These are phyloP conservation scores for Enteromius trimaculatus DNA, from an alignment of 2,797 vertebrate genomes.

Conservation along the genomic window DNA sequence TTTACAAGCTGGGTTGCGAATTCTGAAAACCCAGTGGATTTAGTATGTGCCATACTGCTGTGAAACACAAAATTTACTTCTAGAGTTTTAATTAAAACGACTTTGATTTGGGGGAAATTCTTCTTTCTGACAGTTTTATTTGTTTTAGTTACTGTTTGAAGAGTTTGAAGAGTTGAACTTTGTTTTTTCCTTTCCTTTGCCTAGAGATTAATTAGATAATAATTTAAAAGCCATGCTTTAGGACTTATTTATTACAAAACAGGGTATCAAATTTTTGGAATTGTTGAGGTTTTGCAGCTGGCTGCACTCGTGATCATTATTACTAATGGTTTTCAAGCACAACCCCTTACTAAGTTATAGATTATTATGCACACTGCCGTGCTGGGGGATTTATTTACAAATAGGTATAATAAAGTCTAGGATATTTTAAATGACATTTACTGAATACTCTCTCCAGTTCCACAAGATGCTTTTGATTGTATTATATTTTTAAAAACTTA, in stretches of 20 bases:
- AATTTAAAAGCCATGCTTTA: constrained; percentile 11
- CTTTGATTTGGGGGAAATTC: not conserved
- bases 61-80: constrained; percentile 1
- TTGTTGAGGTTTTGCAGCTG: constrained; percentile 26
- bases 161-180: not conserved
- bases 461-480: not conserved
- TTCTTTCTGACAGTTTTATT: not conserved
- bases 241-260: not conserved
- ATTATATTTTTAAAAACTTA: not conserved
- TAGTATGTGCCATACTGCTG: constrained; percentile 22
- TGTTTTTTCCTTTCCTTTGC: not conserved
- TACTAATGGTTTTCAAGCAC: constrained; percentile 11
- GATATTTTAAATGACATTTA: constrained; percentile 6
- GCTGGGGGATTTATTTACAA: not conserved
- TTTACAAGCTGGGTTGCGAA: not conserved
- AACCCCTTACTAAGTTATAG: not conserved
- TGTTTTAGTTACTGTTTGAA: not conserved
- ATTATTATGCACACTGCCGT: not conserved
- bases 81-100: not conserved
- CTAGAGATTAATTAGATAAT: not conserved
- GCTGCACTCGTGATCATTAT: constrained; percentile 25
- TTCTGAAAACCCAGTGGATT: constrained; percentile 3
- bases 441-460: not conserved
- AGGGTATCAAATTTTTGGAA: not conserved
- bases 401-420: not conserved